phyloP scores from a whole-genome alignment of 2,113 vertebrate genomes.

The Bufo gargarizans region DNA sequence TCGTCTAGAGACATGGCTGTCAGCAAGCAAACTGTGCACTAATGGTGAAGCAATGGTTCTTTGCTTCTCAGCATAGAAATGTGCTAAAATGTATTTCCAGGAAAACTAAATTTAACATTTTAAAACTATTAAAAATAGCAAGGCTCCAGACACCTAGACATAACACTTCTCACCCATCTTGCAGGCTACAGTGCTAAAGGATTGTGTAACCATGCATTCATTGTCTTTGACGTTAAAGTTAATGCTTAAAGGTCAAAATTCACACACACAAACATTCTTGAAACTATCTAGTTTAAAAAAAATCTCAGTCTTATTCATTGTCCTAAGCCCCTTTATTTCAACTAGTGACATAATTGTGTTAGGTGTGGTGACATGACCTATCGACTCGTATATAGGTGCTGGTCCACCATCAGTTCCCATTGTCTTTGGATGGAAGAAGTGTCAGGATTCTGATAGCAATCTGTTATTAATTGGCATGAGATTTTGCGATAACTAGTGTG shows the following conservation, averaged over 20 bases:
- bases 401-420: no score
- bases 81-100: not conserved
- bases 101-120: not conserved
- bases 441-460: no score
- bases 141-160: not conserved
- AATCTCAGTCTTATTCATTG: no score
- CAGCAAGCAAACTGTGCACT: conserved; percentile 20
- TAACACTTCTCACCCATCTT: not conserved
- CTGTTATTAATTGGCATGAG: no score
- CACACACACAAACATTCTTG: not conserved
- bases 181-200: not conserved
- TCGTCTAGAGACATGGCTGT: not conserved
- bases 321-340: no score
- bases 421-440: no score
- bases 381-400: no score
- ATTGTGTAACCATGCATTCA: not conserved
- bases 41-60: not conserved
- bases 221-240: not conserved
- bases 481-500: no score
- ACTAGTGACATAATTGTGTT: no score
- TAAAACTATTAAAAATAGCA: not conserved
- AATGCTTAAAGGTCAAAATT: not conserved
- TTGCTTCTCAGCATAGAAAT: not conserved
- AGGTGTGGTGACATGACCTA: no score
- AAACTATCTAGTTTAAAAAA: not conserved